Conservation (phyloP, 2,888 invertebrate genomes). For the Drosophila falleni region DNA sequence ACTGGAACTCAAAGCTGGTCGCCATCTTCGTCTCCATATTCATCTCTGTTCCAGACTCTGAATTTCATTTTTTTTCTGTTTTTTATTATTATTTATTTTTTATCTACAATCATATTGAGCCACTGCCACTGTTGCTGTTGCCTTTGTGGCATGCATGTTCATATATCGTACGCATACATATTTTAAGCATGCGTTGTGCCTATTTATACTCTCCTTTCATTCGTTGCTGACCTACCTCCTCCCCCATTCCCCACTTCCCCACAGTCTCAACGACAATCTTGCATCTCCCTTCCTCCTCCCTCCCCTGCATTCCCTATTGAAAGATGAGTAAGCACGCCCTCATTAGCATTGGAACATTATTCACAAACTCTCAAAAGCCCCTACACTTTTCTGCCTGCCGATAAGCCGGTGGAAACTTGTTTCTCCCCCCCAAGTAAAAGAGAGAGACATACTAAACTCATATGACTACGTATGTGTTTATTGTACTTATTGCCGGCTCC, state of each 20-base stretch:
- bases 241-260: too few species aligned
- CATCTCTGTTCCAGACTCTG: conserved; percentile 4
- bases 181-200: conserved; percentile 63
- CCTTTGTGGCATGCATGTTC: conserved; percentile 22
- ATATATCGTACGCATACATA: conserved; percentile 47
- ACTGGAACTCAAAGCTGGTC: conserved; percentile 49
- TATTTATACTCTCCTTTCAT: conserved; percentile 64
- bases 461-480: neutral
- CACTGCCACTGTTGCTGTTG: conserved; percentile 17
- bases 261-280: neutral
- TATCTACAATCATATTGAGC: conserved; percentile 49
- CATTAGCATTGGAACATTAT: conserved; percentile 57
- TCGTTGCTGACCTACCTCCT: conserved; percentile 41
- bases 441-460: neutral
- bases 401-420: conserved; percentile 49
- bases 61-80: neutral
- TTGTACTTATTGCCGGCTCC: neutral
- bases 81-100: conserved; percentile 10
- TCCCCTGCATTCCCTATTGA: neutral
- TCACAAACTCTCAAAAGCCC: conserved; percentile 54
- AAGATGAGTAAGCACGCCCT: conserved; percentile 57
- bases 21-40: conserved; percentile 20
- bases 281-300: neutral
- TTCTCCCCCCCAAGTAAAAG: conserved; percentile 14
- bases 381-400: conserved; percentile 36